Percentiles rank a stretch among this genome's conserved stretches.
phyloP scores from a whole-genome alignment of 1,140 invertebrate species.

The Lithobius niger region DNA sequence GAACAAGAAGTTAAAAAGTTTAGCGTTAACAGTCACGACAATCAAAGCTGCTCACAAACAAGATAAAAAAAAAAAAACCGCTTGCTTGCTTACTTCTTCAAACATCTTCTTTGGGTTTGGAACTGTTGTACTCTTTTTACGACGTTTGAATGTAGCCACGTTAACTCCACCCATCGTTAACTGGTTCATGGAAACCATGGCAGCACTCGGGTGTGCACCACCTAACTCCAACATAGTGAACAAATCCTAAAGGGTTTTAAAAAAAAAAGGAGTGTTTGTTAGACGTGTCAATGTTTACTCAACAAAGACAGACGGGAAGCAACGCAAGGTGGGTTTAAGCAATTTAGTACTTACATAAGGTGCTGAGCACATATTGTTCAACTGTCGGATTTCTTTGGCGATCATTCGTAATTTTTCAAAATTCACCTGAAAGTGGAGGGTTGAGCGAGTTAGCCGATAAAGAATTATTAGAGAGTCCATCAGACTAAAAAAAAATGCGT shows the following conservation, averaged over 20 bases:
- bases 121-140: constrained; percentile 78
- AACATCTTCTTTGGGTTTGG: constrained; percentile 97
- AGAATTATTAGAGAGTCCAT: no score
- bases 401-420: constrained; percentile 99
- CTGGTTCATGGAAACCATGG: constrained; percentile 78
- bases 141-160: constrained; percentile 72
- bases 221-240: constrained; percentile 66
- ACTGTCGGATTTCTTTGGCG: constrained; percentile 84
- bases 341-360: constrained; percentile 44
- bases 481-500: no score
- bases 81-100: constrained; percentile 51
- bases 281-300: no score
- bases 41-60: constrained; percentile 15
- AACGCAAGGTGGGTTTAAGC: no score
- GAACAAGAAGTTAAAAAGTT: constrained; percentile 20
- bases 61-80: constrained; percentile 1
- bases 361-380: constrained; percentile 94
- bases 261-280: constrained; percentile 5
- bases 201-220: constrained; percentile 69
- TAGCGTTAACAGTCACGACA: constrained; percentile 12
- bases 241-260: constrained; percentile 47
- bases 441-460: no score
- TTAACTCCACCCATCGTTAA: constrained; percentile 36
- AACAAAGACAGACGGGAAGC: no score
- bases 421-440: constrained; percentile 43